phyloP scores from a whole-genome alignment of 2,797 vertebrate species.

The Anomalospiza imberbis region DNA sequence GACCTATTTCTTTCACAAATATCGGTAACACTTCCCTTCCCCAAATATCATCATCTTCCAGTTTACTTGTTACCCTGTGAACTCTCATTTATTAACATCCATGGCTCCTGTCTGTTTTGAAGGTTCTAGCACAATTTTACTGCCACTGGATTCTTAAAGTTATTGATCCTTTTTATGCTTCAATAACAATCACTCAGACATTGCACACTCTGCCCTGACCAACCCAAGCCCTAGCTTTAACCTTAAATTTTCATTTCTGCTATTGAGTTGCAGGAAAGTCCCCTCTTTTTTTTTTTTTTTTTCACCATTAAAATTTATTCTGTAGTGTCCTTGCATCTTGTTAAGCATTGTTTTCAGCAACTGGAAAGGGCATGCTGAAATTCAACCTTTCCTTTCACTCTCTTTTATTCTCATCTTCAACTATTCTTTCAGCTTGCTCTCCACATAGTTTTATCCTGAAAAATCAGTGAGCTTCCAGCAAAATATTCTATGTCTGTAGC shows the following conservation, averaged over 20 bases:
- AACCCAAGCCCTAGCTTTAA: not conserved
- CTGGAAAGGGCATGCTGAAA: not conserved
- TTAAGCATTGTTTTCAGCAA: not conserved
- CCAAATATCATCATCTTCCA: not conserved
- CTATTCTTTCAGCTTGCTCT: not conserved
- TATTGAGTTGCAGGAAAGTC: not conserved
- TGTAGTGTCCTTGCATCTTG: not conserved
- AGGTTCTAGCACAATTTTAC: not conserved
- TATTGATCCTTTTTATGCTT: not conserved
- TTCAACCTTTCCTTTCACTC: not conserved
- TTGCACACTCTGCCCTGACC: not conserved
- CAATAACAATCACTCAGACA: not conserved
- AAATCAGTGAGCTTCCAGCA: not conserved
- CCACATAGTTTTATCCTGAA: not conserved
- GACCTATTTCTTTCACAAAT: not conserved
- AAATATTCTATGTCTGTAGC: not conserved
- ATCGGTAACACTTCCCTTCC: not conserved
- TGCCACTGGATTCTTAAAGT: not conserved
- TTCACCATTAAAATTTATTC: not conserved
- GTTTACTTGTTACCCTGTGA: not conserved
- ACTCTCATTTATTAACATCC: not conserved
- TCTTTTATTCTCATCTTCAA: not conserved
- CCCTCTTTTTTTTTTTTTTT: not conserved
- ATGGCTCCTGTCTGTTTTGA: not conserved
- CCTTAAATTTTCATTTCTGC: not conserved